These are phyloP conservation scores for Drosophila kambysellisi DNA, from an alignment of 2,888 invertebrate genomes.

Conservation along the genomic window DNA sequence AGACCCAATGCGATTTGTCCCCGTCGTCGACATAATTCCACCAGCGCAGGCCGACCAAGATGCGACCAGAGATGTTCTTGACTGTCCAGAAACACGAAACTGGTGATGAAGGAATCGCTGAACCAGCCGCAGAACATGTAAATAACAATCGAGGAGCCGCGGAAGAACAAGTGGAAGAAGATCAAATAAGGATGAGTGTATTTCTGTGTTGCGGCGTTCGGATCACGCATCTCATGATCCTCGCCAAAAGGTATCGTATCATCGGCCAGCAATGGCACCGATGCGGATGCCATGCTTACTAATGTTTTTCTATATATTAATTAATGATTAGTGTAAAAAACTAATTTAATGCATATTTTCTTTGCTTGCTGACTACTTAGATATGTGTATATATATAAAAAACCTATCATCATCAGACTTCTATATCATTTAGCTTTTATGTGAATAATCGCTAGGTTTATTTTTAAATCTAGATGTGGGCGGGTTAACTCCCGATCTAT, in stretches of 20 bases:
- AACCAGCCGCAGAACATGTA: slow-evolving; percentile 97
- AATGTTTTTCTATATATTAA: slow-evolving; percentile 37
- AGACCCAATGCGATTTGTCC: slow-evolving; percentile 99
- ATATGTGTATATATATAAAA: slow-evolving; percentile 37
- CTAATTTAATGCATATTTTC: slow-evolving; percentile 66
- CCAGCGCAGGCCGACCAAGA: slow-evolving; percentile 98
- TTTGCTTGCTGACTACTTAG: slow-evolving; percentile 58
- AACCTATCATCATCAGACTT: background rate
- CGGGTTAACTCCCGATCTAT: background rate
- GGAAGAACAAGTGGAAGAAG: slow-evolving; percentile 95
- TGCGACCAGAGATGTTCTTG: slow-evolving; percentile 93
- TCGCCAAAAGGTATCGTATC: slow-evolving; percentile 95
- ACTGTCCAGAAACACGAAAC: slow-evolving; percentile 99
- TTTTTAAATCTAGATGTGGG: background rate
- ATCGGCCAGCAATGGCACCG: slow-evolving; percentile 91
- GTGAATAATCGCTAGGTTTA: background rate
- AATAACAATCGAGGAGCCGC: slow-evolving; percentile 93
- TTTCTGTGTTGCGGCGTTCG: slow-evolving; percentile 74
- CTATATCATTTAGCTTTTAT: background rate
- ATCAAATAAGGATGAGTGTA: slow-evolving; percentile 94
- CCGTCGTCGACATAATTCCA: slow-evolving; percentile 99
- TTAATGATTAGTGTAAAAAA: slow-evolving; percentile 13
- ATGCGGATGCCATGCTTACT: slow-evolving; percentile 83
- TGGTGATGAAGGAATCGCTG: slow-evolving; percentile 96
- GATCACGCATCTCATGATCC: slow-evolving; percentile 88